A percentile compares a stretch with the other conserved stretches of the same genome.
Evolutionary conservation across 1,140 invertebrate genomes (phyloP).

Genomic region (Camponotus vicinus): DNA sequence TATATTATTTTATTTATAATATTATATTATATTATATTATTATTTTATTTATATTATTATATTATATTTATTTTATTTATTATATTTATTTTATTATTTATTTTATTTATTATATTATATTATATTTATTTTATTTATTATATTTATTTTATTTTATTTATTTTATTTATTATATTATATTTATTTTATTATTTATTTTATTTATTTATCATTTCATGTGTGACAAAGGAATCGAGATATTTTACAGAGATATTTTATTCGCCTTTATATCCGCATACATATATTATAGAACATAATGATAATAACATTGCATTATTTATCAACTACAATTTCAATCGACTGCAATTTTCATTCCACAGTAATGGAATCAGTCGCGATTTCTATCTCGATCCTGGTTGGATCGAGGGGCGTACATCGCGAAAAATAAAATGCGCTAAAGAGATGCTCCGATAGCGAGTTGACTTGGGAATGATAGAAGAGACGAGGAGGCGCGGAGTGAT

Average conservation of each 20-base stretch:
- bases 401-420: not conserved
- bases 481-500: constrained; percentile 1
- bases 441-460: not conserved
- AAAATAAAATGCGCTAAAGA: not conserved
- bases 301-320: not conserved
- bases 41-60: too few relatives aligned
- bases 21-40: too few relatives aligned
- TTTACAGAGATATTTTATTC: too few relatives aligned
- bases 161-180: too few relatives aligned
- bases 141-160: too few relatives aligned
- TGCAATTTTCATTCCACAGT: not conserved
- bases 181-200: not conserved
- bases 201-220: not conserved
- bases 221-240: too few relatives aligned
- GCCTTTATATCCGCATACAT: not conserved
- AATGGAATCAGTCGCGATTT: not conserved
- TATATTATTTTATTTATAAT: too few relatives aligned
- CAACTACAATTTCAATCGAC: not conserved
- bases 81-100: too few relatives aligned
- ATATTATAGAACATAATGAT: not conserved
- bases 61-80: too few relatives aligned
- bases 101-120: too few relatives aligned
- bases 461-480: constrained; percentile 41
- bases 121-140: too few relatives aligned
- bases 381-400: not conserved